Percentiles rank a stretch among this genome's conserved stretches.
Evolutionary conservation across 2,113 vertebrate species (phyloP).

Genomic region (Psettodes erumei): DNA sequence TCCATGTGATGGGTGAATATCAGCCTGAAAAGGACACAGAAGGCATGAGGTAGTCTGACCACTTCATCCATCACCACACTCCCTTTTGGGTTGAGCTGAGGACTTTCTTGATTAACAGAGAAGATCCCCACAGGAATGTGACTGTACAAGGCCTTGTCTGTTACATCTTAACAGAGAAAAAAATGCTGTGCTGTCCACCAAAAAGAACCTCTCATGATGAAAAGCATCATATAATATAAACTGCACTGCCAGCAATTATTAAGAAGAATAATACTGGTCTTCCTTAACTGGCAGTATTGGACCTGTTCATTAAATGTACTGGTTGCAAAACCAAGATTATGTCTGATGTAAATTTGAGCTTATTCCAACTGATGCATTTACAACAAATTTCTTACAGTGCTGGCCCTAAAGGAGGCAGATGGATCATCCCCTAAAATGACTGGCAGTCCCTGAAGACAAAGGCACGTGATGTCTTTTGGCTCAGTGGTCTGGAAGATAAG

Average conservation of each 20-base stretch:
- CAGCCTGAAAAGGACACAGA: neutral
- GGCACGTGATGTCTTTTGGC: slow-evolving; percentile 28
- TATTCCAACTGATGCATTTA: neutral
- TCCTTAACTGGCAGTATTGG: too few relatives aligned
- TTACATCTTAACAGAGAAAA: neutral
- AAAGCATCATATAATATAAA: neutral
- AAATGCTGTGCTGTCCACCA: neutral
- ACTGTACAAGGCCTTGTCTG: neutral
- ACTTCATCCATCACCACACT: neutral
- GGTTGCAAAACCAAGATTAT: neutral
- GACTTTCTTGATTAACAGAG: too few relatives aligned
- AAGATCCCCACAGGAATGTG: neutral
- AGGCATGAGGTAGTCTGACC: neutral
- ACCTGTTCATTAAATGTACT: too few relatives aligned
- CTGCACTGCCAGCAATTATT: neutral
- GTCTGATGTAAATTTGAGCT: neutral
- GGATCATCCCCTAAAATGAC: slow-evolving; percentile 41
- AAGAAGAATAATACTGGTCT: too few relatives aligned
- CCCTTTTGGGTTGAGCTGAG: neutral
- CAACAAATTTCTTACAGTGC: neutral
- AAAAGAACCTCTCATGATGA: neutral
- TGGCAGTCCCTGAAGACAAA: slow-evolving; percentile 43
- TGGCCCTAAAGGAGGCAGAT: slow-evolving; percentile 39
- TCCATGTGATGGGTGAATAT: too few relatives aligned
- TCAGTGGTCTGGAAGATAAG: slow-evolving; percentile 4